These are phyloP conservation scores for Erebia ligea DNA, from an alignment of 2,888 invertebrate genomes.

Conservation along the genomic window DNA sequence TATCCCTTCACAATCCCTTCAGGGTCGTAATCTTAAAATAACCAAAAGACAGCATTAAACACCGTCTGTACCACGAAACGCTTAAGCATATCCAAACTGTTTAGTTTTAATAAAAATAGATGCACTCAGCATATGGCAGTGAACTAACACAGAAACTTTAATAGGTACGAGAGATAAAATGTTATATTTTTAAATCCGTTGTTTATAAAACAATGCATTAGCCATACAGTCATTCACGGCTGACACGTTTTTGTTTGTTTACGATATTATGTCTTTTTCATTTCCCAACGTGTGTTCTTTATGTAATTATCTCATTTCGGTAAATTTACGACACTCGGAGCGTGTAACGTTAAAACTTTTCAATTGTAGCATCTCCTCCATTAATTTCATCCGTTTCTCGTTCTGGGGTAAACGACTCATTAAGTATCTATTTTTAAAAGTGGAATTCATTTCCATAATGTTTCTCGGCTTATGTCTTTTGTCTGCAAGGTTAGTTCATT, in stretches of 20 bases:
- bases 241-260: conserved; percentile 49
- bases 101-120: conserved; percentile 73
- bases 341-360: conserved; percentile 31
- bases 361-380: conserved; percentile 25
- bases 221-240: conserved; percentile 47
- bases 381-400: conserved; percentile 34
- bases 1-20: conserved; percentile 57
- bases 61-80: conserved; percentile 62
- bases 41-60: conserved; percentile 59
- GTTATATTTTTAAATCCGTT: conserved; percentile 53
- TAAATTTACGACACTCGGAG: conserved; percentile 36
- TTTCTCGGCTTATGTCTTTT: conserved; percentile 31
- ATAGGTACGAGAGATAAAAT: conserved; percentile 40
- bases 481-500: conserved; percentile 39
- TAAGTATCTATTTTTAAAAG: conserved; percentile 43
- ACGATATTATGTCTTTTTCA: conserved; percentile 29
- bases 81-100: conserved; percentile 66
- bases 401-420: conserved; percentile 41
- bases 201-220: conserved; percentile 77
- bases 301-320: conserved; percentile 37
- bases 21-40: conserved; percentile 62
- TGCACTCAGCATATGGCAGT: conserved; percentile 57
- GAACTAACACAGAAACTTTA: conserved; percentile 36
- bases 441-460: conserved; percentile 38
- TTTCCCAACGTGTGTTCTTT: conserved; percentile 37